A percentile compares a stretch with the other conserved stretches of the same genome.
Evolutionary conservation across 2,888 invertebrate species (phyloP).

Genomic region (Keiferia lycopersicella): DNA sequence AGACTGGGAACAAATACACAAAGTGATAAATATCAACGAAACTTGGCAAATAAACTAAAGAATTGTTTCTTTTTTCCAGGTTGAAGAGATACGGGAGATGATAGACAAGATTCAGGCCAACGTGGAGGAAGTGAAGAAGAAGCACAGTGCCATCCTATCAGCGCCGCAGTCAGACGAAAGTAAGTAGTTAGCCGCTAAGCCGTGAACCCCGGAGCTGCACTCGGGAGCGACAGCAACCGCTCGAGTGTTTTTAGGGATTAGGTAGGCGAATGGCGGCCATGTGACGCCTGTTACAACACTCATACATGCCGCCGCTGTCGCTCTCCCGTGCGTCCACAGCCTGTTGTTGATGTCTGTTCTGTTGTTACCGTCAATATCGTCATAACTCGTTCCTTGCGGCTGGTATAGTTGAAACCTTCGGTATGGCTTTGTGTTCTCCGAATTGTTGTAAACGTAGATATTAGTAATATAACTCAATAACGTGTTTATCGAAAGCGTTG

Average conservation of each 20-base stretch:
- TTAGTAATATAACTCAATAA: slow-evolving; percentile 20
- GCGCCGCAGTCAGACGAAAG: slow-evolving; percentile 99
- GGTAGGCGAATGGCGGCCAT: slow-evolving; percentile 10
- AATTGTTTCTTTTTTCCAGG: slow-evolving; percentile 77
- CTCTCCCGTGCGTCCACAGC: slow-evolving; percentile 26
- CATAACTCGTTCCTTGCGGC: slow-evolving; percentile 26
- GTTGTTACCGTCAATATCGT: slow-evolving; percentile 24
- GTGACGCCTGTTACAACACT: neutral
- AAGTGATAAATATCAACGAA: no score
- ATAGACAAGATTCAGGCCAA: slow-evolving; percentile 99
- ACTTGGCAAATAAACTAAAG: neutral
- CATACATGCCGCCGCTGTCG: slow-evolving; percentile 15
- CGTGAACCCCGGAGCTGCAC: slow-evolving; percentile 24
- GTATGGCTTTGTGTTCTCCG: slow-evolving; percentile 27
- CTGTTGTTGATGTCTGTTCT: slow-evolving; percentile 27
- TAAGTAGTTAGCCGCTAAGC: slow-evolving; percentile 78
- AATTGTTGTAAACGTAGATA: slow-evolving; percentile 28
- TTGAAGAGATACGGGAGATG: slow-evolving; percentile 99
- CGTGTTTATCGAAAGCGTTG: slow-evolving; percentile 22
- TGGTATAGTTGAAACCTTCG: slow-evolving; percentile 24
- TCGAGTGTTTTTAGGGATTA: slow-evolving; percentile 19
- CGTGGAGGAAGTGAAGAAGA: slow-evolving; percentile 99
- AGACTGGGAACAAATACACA: no score
- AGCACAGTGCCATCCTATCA: slow-evolving; percentile 99
- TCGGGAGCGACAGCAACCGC: slow-evolving; percentile 26